Evolutionary conservation across 2,888 invertebrate species (phyloP).

Genomic region (Trissoscelio sp.): DNA sequence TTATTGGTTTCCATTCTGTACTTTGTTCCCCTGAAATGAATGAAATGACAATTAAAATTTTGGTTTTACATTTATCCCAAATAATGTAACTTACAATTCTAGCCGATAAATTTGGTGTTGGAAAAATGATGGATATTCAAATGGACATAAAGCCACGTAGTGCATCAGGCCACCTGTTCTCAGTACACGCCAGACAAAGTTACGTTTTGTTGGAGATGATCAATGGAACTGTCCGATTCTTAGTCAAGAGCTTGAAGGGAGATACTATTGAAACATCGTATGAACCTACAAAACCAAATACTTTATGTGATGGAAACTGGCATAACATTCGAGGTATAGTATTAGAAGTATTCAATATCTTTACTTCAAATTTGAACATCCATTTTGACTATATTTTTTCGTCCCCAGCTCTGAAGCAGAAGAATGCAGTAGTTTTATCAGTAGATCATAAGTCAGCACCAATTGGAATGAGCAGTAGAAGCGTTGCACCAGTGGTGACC

Average conservation of each 20-base stretch:
- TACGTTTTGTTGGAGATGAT: constrained; percentile 94
- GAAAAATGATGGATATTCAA: constrained; percentile 90
- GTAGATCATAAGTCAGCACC: constrained; percentile 92
- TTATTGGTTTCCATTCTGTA: too few relatives aligned
- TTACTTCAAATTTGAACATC: too few relatives aligned
- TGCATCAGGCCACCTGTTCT: constrained; percentile 92
- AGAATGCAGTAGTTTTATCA: constrained; percentile 93
- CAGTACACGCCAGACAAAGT: constrained; percentile 90
- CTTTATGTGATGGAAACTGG: constrained; percentile 97
- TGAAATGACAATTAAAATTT: neutral
- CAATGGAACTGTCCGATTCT: constrained; percentile 92
- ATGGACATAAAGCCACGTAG: constrained; percentile 95
- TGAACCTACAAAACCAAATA: constrained; percentile 86
- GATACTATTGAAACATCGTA: constrained; percentile 89
- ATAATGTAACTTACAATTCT: neutral
- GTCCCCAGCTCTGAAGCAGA: constrained; percentile 94
- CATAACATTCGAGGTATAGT: constrained; percentile 92
- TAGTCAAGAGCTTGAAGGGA: constrained; percentile 93
- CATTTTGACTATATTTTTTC: too few relatives aligned
- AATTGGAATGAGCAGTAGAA: constrained; percentile 88
- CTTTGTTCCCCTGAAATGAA: neutral
- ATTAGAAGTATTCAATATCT: too few relatives aligned
- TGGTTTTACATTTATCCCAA: neutral
- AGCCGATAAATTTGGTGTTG: constrained; percentile 84
- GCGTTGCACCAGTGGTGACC: constrained; percentile 89